Evolutionary conservation across 2,888 invertebrate genomes (phyloP), one percentile per base, ranked within the genome.

Genomic region (Aleiodes testaceus): DNA sequence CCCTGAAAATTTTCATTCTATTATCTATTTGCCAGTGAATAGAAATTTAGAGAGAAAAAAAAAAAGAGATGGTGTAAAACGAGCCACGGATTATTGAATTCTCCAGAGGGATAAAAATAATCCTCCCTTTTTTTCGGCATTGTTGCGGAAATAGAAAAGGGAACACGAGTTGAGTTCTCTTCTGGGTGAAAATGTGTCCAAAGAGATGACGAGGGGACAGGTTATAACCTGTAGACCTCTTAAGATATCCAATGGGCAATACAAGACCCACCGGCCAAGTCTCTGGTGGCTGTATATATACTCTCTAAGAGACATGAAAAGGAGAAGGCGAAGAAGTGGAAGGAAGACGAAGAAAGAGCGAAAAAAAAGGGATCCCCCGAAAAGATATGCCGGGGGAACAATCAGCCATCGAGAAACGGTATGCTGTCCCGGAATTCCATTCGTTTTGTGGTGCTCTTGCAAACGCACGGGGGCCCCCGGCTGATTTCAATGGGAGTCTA

Each of bases 381-480:
- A 70, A 72, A 65, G 68, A 72, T 67, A 74, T 66, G 65, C 72
- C 52, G 63, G 67, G 66, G 64, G 67, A 45, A 68, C 68, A 69
- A 70, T 72, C 47, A 67, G 70, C 63, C 72, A 70, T 70, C 47
- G 72, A 61, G 65, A 68, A 74, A 74, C 70, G 72, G 72, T 71
- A 73, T 67, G 63, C 77, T 73, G 75, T 69, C 63, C 65, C 52
- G 75, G 74, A 79, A 79, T 79, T 79, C 78, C 78, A 75, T 78
- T 74, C 75, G 78, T 78, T 76, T 74, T 72, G 76, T 77, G 75
- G 69, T 70, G 72, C 72, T 73, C 70, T 69, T 36, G 55, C 69
- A 65, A 77, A 74, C 74, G 75, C 74, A 78, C 75, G 75, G 76
- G 76, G 64, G 66, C 69, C 72, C 69, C 73, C 71, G 67, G 70